These are phyloP conservation scores for Agonopterix heracliana DNA, from an alignment of 2,888 invertebrate genomes.

Conservation along the genomic window DNA sequence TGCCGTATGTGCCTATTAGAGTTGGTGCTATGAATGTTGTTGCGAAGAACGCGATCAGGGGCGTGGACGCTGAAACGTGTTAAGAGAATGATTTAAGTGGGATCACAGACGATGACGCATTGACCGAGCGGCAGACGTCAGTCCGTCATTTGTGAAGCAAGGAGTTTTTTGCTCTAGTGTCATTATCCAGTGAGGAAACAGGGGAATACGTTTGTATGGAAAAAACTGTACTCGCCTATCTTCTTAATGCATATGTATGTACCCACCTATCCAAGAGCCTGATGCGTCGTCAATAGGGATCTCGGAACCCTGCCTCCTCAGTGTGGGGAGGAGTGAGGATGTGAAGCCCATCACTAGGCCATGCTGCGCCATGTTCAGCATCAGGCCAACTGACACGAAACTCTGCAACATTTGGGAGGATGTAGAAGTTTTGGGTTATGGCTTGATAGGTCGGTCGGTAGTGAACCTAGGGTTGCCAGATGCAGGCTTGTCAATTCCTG, in stretches of 20 bases:
- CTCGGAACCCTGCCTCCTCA: constrained; percentile 36
- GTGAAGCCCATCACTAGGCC: constrained; percentile 64
- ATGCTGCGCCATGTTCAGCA: constrained; percentile 36
- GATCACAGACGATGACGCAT: too few species aligned
- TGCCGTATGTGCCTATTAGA: constrained; percentile 72
- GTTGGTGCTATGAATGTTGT: constrained; percentile 48
- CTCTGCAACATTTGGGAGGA: constrained; percentile 26
- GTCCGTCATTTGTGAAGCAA: too few species aligned
- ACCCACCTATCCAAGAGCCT: constrained; percentile 72
- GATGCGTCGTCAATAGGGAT: constrained; percentile 51
- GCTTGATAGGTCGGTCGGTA: too few species aligned
- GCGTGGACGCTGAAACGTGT: constrained; percentile 42
- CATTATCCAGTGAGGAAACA: too few species aligned
- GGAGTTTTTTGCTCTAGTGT: too few species aligned
- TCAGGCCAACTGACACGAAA: constrained; percentile 44
- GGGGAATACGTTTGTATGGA: too few species aligned
- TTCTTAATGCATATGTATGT: too few species aligned
- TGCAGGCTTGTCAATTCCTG: too few species aligned
- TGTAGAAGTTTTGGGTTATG: too few species aligned
- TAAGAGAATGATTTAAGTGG: neutral
- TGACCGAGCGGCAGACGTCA: too few species aligned
- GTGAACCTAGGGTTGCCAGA: too few species aligned
- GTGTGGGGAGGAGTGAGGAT: constrained; percentile 70
- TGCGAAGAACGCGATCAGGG: constrained; percentile 43
- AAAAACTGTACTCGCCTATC: too few species aligned